Percentiles rank a stretch among this genome's conserved stretches.
Conservation (phyloP, 1,140 invertebrate genomes). For the Bombus fervidus region DNA sequence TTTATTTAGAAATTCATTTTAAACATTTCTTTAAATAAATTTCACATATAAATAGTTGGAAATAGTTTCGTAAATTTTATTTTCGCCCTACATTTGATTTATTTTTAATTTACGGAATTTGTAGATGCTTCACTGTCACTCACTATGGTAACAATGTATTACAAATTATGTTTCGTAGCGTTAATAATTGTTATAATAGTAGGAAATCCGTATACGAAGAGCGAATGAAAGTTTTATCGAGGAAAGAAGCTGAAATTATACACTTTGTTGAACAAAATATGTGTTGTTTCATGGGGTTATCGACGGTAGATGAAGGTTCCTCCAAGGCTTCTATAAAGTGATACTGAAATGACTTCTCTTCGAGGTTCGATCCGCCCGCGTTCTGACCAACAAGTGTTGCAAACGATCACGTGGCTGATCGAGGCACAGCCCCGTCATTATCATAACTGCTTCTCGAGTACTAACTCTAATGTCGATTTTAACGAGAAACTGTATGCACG, state of each 20-base stretch:
- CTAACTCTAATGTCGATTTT: background rate
- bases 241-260: background rate
- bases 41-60: background rate
- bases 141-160: background rate
- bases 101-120: background rate
- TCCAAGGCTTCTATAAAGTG: background rate
- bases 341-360: conserved; percentile 13
- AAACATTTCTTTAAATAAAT: background rate
- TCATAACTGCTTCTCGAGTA: conserved; percentile 59
- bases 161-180: background rate
- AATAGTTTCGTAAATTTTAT: no score
- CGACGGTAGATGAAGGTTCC: conserved; percentile 13
- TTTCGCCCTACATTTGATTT: fast-evolving
- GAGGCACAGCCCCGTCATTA: conserved; percentile 54
- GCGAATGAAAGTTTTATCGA: no score
- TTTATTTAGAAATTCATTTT: background rate
- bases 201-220: no score
- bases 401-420: conserved; percentile 45
- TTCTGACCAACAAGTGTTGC: conserved; percentile 25
- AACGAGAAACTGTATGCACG: no score
- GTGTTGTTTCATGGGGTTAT: background rate
- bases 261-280: background rate
- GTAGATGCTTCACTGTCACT: no score
- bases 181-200: background rate
- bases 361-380: background rate